Percentiles rank a stretch among this genome's conserved stretches.
Conservation (phyloP, 2,888 invertebrate genomes). For the Itoplectis maculator region DNA sequence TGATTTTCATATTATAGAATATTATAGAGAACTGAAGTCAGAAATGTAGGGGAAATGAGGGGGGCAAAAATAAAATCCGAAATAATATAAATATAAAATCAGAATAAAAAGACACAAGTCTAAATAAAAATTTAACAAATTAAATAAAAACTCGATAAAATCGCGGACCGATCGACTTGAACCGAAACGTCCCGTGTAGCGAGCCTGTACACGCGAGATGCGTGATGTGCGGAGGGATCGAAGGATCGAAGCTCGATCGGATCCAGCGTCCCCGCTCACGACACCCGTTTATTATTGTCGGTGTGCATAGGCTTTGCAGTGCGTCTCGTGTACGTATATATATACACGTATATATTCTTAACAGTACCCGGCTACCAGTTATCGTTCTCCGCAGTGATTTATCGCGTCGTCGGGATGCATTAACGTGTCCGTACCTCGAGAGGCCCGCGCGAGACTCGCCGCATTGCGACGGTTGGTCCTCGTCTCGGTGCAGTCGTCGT, state of each 20-base stretch:
- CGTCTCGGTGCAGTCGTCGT: slow-evolving; percentile 25
- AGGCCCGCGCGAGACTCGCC: slow-evolving; percentile 53
- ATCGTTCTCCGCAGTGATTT: slow-evolving; percentile 67
- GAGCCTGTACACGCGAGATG: neutral
- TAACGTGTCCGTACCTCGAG: slow-evolving; percentile 71
- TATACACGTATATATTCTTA: slow-evolving; percentile 55
- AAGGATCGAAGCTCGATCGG: slow-evolving; percentile 11
- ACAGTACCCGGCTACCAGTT: slow-evolving; percentile 1
- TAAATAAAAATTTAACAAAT: too few species aligned
- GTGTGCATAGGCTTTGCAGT: neutral
- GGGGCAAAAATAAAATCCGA: too few species aligned
- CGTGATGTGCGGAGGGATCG: neutral
- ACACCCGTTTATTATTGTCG: slow-evolving; percentile 19
- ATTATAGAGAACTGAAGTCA: too few species aligned
- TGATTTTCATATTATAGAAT: too few species aligned
- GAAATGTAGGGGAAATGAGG: too few species aligned
- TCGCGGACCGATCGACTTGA: neutral
- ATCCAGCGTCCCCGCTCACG: slow-evolving; percentile 12
- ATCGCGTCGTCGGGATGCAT: slow-evolving; percentile 72
- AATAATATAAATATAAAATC: too few species aligned
- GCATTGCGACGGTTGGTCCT: slow-evolving; percentile 45
- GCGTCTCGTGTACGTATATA: neutral
- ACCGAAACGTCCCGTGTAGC: neutral
- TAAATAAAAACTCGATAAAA: neutral
- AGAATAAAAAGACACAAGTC: too few species aligned